Evolutionary conservation across 2,888 invertebrate genomes (phyloP).

Genomic region (Phytoseiulus persimilis): DNA sequence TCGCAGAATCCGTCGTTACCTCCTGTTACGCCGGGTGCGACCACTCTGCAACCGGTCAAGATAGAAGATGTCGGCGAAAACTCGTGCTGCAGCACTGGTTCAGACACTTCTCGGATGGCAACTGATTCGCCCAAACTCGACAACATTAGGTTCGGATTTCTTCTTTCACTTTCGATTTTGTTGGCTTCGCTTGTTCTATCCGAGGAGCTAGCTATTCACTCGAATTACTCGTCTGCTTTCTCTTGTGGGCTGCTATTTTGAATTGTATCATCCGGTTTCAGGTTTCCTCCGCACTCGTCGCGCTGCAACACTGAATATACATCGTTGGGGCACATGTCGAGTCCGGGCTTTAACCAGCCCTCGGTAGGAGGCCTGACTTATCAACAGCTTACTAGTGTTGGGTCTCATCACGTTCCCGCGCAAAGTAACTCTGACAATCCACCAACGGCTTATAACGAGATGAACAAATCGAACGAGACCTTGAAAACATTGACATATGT

Average conservation of each 20-base stretch:
- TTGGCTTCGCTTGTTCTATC: background rate
- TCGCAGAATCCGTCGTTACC: conserved; percentile 33
- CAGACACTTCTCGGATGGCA: conserved; percentile 37
- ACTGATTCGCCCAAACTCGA: conserved; percentile 27
- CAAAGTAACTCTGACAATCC: conserved; percentile 14
- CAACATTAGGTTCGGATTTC: conserved; percentile 31
- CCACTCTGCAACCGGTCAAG: conserved; percentile 34
- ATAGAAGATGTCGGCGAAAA: conserved; percentile 34
- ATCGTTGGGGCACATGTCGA: conserved; percentile 28
- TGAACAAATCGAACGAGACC: conserved; percentile 31
- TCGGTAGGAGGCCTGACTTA: conserved; percentile 15
- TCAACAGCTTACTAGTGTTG: conserved; percentile 32
- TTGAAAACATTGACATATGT: conserved; percentile 8
- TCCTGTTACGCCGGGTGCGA: conserved; percentile 20
- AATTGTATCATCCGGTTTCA: conserved; percentile 15
- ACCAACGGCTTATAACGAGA: conserved; percentile 15
- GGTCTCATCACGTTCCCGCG: background rate
- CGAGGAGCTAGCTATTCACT: background rate
- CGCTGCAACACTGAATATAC: conserved; percentile 20
- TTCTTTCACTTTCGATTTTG: background rate
- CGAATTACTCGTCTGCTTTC: background rate
- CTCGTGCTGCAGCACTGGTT: conserved; percentile 36
- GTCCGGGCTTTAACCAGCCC: conserved; percentile 31
- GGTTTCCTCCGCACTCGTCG: conserved; percentile 34
- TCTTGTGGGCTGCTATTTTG: too few relatives aligned